These are phyloP conservation scores for Leptodirus hochenwartii DNA, from an alignment of 2,888 invertebrate species.

Conservation along the genomic window DNA sequence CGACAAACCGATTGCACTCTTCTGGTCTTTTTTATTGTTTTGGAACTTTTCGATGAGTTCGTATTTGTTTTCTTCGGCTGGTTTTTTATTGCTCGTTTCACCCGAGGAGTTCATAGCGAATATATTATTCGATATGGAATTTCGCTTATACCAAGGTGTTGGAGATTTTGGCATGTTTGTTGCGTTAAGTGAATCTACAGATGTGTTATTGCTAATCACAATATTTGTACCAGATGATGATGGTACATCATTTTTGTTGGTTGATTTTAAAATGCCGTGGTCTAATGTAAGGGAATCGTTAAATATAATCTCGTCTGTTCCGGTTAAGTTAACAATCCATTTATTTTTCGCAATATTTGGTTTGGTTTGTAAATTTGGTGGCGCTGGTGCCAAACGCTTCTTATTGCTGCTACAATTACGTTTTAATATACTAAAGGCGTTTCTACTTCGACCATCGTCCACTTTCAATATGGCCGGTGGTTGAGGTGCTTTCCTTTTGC, in stretches of 20 bases:
- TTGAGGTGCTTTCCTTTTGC: constrained; percentile 54
- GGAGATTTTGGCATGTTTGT: constrained; percentile 29
- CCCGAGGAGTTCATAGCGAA: constrained; percentile 20
- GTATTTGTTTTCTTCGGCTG: constrained; percentile 12
- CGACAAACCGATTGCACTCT: constrained; percentile 38
- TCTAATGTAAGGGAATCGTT: constrained; percentile 31
- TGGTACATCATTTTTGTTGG: constrained; percentile 20
- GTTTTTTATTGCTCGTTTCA: constrained; percentile 11
- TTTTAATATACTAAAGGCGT: constrained; percentile 21
- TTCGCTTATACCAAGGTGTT: constrained; percentile 48
- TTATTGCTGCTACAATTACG: no score
- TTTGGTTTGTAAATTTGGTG: constrained; percentile 20
- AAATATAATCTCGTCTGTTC: constrained; percentile 19
- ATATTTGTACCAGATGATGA: no score
- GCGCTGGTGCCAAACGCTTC: constrained; percentile 29
- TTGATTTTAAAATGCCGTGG: constrained; percentile 28
- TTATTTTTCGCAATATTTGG: constrained; percentile 10
- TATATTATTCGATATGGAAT: no score
- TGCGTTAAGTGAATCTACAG: no score
- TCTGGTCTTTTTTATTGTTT: constrained; percentile 23
- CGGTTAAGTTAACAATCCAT: constrained; percentile 14
- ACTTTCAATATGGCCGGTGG: constrained; percentile 32
- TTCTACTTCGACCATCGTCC: constrained; percentile 12
- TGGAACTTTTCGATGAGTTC: constrained; percentile 18
- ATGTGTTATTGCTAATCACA: no score